Evolutionary conservation across 2,113 vertebrate species (phyloP).

Genomic region (Poeciliopsis prolifica): DNA sequence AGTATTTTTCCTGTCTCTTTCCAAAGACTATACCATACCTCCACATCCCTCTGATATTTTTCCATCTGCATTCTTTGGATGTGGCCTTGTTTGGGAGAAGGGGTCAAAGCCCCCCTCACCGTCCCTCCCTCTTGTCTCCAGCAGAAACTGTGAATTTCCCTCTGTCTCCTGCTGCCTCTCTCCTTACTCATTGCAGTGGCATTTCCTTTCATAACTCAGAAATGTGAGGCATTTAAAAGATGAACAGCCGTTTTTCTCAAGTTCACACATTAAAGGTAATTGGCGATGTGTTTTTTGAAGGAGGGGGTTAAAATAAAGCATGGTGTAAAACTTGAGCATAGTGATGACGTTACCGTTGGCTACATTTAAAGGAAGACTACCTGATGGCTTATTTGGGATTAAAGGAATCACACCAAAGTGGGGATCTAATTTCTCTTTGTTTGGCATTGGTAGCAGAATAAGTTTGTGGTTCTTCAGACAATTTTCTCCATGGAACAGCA

Average conservation of each 20-base stretch:
- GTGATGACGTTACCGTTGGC: no score
- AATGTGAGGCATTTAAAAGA: constrained; percentile 40
- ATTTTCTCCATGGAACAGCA: no score
- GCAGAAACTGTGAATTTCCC: constrained; percentile 34
- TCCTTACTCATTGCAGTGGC: constrained; percentile 29
- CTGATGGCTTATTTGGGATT: no score
- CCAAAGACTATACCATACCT: neutral
- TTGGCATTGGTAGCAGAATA: no score
- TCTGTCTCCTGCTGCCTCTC: constrained; percentile 5
- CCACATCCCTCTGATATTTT: neutral
- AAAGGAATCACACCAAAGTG: no score
- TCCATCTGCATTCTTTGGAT: constrained; percentile 13
- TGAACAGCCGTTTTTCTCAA: neutral
- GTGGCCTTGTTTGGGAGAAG: constrained; percentile 26
- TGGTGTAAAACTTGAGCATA: no score
- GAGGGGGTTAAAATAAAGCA: no score
- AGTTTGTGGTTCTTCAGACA: no score
- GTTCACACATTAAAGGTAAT: neutral
- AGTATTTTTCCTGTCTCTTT: neutral
- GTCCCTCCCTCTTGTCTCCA: constrained; percentile 4
- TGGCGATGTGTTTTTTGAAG: neutral
- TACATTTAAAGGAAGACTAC: no score
- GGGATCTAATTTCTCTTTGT: no score
- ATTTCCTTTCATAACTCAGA: constrained; percentile 58
- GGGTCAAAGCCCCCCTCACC: neutral